These are phyloP conservation scores for Acromyrmex heyeri DNA, from an alignment of 1,140 invertebrate genomes.

Conservation along the genomic window DNA sequence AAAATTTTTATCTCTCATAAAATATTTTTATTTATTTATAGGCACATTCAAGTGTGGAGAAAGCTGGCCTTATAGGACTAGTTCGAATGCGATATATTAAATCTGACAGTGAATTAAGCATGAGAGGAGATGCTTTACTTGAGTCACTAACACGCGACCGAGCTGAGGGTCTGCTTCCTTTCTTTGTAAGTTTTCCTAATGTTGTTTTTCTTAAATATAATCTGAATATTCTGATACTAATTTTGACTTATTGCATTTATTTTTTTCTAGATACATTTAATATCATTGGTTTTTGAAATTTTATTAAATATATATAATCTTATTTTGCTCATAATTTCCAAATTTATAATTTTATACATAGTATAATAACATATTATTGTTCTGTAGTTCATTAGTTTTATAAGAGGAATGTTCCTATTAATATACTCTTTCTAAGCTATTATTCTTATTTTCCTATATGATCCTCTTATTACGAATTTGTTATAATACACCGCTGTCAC, in stretches of 20 bases:
- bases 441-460: neutral
- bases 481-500: neutral
- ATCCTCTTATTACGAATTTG: neutral
- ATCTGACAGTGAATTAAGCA: conserved; percentile 93
- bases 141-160: conserved; percentile 94
- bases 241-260: neutral
- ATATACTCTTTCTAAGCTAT: neutral
- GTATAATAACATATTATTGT: neutral
- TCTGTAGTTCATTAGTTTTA: neutral
- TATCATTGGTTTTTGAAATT: neutral
- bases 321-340: neutral
- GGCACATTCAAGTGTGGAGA: conserved; percentile 98
- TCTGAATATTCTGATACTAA: neutral
- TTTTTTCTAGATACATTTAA: neutral
- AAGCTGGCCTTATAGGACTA: conserved; percentile 96
- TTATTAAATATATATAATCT: conserved; percentile 12
- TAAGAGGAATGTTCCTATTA: neutral
- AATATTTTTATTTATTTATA: conserved; percentile 77
- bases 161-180: conserved; percentile 96
- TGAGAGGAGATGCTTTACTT: conserved; percentile 93
- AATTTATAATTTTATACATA: neutral
- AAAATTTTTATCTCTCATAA: neutral
- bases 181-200: conserved; percentile 93
- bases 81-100: conserved; percentile 97
- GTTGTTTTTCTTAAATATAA: conserved; percentile 11